These are phyloP conservation scores for Entomyzon cyanotis DNA, from an alignment of 2,113 vertebrate species.

Conservation along the genomic window DNA sequence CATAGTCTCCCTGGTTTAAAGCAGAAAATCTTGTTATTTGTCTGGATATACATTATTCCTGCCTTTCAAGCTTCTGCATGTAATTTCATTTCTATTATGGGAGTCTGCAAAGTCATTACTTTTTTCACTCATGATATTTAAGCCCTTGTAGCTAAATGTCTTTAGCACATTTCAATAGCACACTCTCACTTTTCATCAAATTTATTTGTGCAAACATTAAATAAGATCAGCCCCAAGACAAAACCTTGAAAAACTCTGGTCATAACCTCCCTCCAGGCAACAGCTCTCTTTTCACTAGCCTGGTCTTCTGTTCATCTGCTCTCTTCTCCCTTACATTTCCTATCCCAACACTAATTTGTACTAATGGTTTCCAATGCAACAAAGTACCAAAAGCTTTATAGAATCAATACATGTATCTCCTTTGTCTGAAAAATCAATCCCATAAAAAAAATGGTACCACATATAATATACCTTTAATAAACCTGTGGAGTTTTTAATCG, in stretches of 20 bases:
- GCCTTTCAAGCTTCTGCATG: background rate
- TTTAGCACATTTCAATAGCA: background rate
- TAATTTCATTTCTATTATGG: background rate
- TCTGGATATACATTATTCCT: background rate
- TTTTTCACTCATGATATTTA: background rate
- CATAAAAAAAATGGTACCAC: background rate
- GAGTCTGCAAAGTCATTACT: background rate
- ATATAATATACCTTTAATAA: background rate
- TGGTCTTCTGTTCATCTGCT: background rate
- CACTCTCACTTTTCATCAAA: background rate
- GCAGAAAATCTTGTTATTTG: background rate
- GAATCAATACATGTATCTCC: background rate
- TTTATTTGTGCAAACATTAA: background rate
- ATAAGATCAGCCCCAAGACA: background rate
- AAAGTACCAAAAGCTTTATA: background rate
- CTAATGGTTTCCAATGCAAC: background rate
- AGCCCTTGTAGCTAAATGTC: background rate
- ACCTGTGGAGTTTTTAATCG: fast-evolving
- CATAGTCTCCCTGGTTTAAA: background rate
- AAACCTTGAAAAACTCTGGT: background rate
- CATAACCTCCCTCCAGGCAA: background rate
- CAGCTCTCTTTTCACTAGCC: background rate
- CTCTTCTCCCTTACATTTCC: background rate
- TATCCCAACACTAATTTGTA: background rate
- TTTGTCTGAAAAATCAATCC: background rate